Evolutionary conservation across 2,113 vertebrate species (phyloP), one percentile per base, ranked within the genome.

Genomic region (Meleagris gallopavo): DNA sequence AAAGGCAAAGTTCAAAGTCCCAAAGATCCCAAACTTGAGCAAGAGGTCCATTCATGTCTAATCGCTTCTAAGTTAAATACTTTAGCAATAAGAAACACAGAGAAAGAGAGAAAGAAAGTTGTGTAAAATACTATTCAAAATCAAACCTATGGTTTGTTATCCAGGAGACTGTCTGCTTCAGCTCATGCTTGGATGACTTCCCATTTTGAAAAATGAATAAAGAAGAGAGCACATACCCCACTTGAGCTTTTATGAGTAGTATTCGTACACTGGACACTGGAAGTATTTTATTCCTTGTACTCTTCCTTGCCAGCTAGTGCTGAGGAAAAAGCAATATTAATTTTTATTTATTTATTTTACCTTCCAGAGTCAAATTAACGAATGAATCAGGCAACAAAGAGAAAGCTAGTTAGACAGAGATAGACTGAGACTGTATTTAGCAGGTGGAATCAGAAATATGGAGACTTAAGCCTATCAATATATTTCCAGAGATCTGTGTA

Each of bases 401-500:
- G 20, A 72, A 89, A 55, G 24, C 9, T 4, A 41, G 14, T 46
- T 46, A 77, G 45, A 34, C 45, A 77, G 57, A 71, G 38, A 60
- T 2, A 85, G 46, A 24, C 22, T 13, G 3, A 20, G 29, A 4
- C 20, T 72, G 27, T 7, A 2, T 40, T 91, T 72, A 71, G 30
- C 3, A 2, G 6, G 54, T 57, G 10, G 54, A 93, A 93, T 52
- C 32, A 91, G 79, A 88, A 91, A 80, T 22, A 62, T 2, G 41
- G 22, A 88, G 60, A 36, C 58, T 91, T 83, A 91, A 91, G 57
- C 55, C 52, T 94, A 75, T 65, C 73, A 74, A 38, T 80, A 41
- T 77, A 78, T 88, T 94, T 88, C 82, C 38, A 88, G 75, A 91
- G 43, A 77, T 21, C 46, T 40, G 38, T 55, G 40, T 86, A 88